A percentile compares a stretch with the other conserved stretches of the same genome.
phyloP scores from a whole-genome alignment of 2,888 invertebrate genomes.

The Euzetes globulus region DNA sequence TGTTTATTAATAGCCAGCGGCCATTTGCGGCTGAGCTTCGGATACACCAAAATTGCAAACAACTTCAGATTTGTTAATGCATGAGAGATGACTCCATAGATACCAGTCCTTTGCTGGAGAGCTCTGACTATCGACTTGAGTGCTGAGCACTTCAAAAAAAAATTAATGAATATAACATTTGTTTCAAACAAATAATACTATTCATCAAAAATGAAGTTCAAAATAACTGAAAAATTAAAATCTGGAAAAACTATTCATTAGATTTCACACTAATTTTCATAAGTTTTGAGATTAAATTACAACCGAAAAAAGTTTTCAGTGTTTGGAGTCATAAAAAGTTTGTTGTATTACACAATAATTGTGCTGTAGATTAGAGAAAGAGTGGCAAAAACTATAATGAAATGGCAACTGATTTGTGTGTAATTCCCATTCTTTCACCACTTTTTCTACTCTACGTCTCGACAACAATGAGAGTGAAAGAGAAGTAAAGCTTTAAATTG shows the following conservation, averaged over 20 bases:
- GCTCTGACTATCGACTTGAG: not conserved
- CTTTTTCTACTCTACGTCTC: not conserved
- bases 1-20: conserved; percentile 21
- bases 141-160: not conserved
- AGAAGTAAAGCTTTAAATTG: not conserved
- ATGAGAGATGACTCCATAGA: conserved; percentile 2
- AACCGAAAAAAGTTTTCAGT: too few relatives aligned
- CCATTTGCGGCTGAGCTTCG: not conserved
- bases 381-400: not conserved
- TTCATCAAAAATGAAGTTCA: too few relatives aligned
- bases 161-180: not conserved
- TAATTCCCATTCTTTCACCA: not conserved
- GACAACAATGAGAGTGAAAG: not conserved
- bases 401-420: not conserved
- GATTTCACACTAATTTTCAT: too few relatives aligned
- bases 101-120: not conserved
- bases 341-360: too few relatives aligned
- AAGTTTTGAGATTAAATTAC: too few relatives aligned
- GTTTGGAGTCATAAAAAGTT: too few relatives aligned
- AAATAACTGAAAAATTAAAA: too few relatives aligned
- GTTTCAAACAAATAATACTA: not conserved
- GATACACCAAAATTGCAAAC: conserved; percentile 5
- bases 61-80: conserved; percentile 16
- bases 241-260: too few relatives aligned
- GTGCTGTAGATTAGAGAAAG: not conserved